Conservation (phyloP, 1,140 invertebrate genomes). For the Pseudachorutes palmiensis region DNA sequence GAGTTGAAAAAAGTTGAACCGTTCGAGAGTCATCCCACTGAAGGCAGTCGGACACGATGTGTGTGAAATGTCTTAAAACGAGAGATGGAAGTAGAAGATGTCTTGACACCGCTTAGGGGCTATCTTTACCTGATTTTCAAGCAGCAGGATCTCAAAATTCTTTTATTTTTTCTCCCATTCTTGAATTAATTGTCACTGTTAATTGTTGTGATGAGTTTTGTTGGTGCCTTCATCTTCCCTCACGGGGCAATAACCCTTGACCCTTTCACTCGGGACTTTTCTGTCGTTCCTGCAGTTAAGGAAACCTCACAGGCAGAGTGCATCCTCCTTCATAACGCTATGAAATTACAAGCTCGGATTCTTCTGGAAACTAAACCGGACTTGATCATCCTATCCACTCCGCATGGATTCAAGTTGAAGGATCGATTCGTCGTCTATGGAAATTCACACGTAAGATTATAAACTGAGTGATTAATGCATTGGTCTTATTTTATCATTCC, state of each 20-base stretch:
- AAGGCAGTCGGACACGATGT: too few relatives aligned
- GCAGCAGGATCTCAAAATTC: too few relatives aligned
- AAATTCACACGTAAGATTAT: conserved; percentile 18
- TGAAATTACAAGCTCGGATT: conserved; percentile 13
- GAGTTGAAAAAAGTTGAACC: too few relatives aligned
- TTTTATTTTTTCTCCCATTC: too few relatives aligned
- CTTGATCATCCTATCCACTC: conserved; percentile 27
- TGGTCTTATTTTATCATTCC: background rate
- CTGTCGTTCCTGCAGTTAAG: conserved; percentile 14
- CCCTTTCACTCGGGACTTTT: conserved; percentile 24
- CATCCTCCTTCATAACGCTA: conserved; percentile 21
- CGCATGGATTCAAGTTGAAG: conserved; percentile 25
- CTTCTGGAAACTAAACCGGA: conserved; percentile 20
- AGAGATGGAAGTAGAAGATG: too few relatives aligned
- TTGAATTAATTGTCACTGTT: too few relatives aligned
- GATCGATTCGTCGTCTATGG: conserved; percentile 15
- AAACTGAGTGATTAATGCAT: conserved; percentile 10
- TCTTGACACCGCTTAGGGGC: too few relatives aligned
- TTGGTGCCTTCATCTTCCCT: conserved; percentile 30
- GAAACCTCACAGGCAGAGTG: conserved; percentile 15
- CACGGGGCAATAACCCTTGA: conserved; percentile 31
- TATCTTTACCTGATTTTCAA: too few relatives aligned
- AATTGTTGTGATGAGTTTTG: too few relatives aligned
- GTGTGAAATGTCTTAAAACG: too few relatives aligned
- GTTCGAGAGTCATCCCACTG: too few relatives aligned